Percentiles rank a stretch among this genome's conserved stretches.
Evolutionary conservation across 2,113 vertebrate genomes (phyloP).

Genomic region (zebrafish (Danio rerio)): DNA sequence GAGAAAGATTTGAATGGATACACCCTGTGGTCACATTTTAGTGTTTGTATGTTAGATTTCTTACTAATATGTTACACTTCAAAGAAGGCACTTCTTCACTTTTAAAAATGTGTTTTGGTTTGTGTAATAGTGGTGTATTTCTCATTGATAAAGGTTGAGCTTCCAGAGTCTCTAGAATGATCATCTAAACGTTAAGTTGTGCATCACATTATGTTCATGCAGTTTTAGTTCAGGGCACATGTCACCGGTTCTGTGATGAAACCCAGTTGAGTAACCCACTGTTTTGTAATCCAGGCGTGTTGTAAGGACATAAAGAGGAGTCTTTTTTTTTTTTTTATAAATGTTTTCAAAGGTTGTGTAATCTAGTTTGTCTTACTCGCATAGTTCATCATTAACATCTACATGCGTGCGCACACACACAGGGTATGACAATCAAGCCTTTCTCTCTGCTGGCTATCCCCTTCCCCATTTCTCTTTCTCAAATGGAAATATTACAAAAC

Average conservation of each 20-base stretch:
- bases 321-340: not conserved
- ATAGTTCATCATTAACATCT: constrained; percentile 1
- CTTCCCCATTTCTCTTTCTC: constrained; percentile 46
- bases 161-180: not conserved
- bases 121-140: not conserved
- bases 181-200: too few species aligned
- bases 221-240: not conserved
- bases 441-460: constrained; percentile 88
- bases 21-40: constrained; percentile 51
- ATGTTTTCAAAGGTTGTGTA: not conserved
- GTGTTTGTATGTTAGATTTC: constrained; percentile 44
- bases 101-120: constrained; percentile 38
- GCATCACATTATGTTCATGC: not conserved
- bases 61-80: not conserved
- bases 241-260: not conserved
- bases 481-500: constrained; percentile 87
- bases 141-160: constrained; percentile 46
- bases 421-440: constrained; percentile 77
- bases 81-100: constrained; percentile 6
- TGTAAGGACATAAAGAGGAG: not conserved
- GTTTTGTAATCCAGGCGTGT: not conserved
- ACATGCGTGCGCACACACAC: constrained; percentile 22
- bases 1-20: constrained; percentile 73
- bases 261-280: not conserved
- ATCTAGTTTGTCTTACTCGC: not conserved